Evolutionary conservation across 2,888 invertebrate species (phyloP).

Genomic region (Tenthredo mesomela): DNA sequence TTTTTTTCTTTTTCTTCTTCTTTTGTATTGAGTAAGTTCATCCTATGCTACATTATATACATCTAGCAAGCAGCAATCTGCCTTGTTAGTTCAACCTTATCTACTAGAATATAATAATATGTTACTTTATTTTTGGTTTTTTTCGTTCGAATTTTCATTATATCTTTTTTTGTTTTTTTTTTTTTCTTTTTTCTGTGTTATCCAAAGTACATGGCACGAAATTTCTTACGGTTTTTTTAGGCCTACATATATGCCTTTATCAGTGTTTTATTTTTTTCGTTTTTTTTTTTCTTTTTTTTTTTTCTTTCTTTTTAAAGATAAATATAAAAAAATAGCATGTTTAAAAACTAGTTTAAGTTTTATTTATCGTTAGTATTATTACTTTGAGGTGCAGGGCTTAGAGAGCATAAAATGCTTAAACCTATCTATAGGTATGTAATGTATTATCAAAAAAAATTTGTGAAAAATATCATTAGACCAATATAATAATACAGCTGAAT

Average conservation of each 20-base stretch:
- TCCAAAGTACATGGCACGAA: constrained; percentile 70
- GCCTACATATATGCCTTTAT: constrained; percentile 34
- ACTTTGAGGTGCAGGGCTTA: constrained; percentile 36
- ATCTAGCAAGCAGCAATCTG: constrained; percentile 70
- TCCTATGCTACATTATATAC: constrained; percentile 76
- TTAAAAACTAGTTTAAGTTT: constrained; percentile 64
- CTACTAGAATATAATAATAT: constrained; percentile 60
- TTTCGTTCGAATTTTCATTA: constrained; percentile 56
- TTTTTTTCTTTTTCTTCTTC: background rate
- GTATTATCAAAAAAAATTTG: constrained; percentile 31
- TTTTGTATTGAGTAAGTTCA: constrained; percentile 58
- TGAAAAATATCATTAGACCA: constrained; percentile 21
- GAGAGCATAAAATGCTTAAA: constrained; percentile 42
- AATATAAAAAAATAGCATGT: constrained; percentile 75
- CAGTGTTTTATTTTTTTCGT: background rate
- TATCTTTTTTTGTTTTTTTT: constrained; percentile 44
- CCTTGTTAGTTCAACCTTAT: constrained; percentile 60
- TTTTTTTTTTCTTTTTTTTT: constrained; percentile 55
- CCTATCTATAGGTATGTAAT: background rate
- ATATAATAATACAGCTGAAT: constrained; percentile 15
- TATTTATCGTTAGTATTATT: constrained; percentile 46
- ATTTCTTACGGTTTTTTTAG: constrained; percentile 61
- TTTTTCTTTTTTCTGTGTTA: constrained; percentile 55
- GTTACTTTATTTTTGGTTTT: constrained; percentile 51
- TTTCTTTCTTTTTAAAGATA: constrained; percentile 58